Conservation (phyloP, 2,797 vertebrate species). For the Enteromius fasciolatus region DNA sequence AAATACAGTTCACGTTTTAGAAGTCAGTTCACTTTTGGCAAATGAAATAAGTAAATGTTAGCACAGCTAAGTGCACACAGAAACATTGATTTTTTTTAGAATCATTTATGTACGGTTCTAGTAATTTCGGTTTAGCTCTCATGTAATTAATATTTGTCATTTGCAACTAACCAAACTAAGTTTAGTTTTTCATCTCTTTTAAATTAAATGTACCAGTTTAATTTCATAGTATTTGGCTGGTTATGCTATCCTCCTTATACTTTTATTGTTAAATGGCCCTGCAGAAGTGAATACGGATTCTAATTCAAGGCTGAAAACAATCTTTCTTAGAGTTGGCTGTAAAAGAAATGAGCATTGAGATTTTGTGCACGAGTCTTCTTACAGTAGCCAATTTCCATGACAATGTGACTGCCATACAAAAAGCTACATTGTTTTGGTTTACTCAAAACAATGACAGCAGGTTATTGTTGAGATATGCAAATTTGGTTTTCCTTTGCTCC, state of each 20-base stretch:
- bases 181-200: not conserved
- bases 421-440: constrained; percentile 68
- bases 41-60: not conserved
- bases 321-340: constrained; percentile 3
- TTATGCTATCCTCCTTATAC: not conserved
- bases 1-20: not conserved
- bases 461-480: constrained; percentile 78
- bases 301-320: constrained; percentile 18
- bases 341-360: constrained; percentile 17
- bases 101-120: not conserved
- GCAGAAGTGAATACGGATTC: not conserved
- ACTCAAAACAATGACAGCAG: constrained; percentile 60
- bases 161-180: not conserved
- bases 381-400: constrained; percentile 69
- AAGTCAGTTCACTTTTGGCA: not conserved
- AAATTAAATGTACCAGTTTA: too few species aligned
- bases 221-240: not conserved
- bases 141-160: not conserved
- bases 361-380: constrained; percentile 28
- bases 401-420: constrained; percentile 66
- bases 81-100: not conserved
- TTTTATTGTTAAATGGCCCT: constrained; percentile 12
- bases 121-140: not conserved
- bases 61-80: not conserved
- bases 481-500: constrained; percentile 69